Conservation (phyloP, 2,797 vertebrate species). For the Melopsittacus undulatus region DNA sequence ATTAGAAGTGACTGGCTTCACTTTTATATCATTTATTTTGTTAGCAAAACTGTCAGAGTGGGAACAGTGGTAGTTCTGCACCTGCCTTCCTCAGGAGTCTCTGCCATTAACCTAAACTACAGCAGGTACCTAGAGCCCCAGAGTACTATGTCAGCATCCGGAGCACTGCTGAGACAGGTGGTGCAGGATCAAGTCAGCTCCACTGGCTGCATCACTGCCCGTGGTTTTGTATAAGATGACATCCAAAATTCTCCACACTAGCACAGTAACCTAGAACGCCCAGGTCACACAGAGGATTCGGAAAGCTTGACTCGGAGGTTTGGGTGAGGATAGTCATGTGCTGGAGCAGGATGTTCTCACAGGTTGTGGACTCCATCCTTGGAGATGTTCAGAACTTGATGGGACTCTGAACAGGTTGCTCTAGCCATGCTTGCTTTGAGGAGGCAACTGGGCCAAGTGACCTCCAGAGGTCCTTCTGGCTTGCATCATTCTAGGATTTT, state of each 20-base stretch:
- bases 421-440: neutral
- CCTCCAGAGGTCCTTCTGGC: neutral
- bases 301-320: neutral
- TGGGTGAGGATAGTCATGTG: neutral
- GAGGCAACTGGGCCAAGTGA: neutral
- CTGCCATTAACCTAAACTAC: neutral
- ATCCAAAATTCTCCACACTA: neutral
- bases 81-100: neutral
- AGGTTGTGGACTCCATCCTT: neutral
- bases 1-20: neutral
- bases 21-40: neutral
- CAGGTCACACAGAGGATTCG: neutral
- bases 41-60: neutral
- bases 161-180: neutral
- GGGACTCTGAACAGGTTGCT: neutral
- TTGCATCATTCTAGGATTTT: neutral
- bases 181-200: neutral
- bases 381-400: neutral
- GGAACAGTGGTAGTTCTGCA: neutral
- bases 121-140: neutral
- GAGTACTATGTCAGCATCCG: fast-evolving
- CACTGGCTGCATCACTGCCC: neutral
- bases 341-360: neutral
- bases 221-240: neutral
- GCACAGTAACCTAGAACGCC: neutral